Conservation (phyloP, 2,113 vertebrate species). For the Dryoscopus gambensis region DNA sequence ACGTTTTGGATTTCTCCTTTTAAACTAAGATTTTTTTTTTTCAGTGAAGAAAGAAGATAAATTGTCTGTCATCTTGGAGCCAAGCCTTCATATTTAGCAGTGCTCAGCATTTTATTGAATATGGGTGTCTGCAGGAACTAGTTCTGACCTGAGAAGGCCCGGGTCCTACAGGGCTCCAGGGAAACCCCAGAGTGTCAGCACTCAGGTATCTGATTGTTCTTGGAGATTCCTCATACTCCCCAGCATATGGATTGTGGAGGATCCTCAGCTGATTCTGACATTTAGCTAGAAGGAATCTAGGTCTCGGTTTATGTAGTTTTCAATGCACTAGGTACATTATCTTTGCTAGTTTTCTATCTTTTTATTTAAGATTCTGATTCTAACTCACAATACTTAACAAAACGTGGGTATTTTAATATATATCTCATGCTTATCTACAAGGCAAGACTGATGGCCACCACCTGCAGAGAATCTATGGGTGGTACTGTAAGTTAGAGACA, state of each 20-base stretch:
- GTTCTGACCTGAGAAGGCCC: background rate
- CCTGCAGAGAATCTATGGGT: background rate
- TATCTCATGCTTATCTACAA: background rate
- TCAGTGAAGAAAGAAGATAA: background rate
- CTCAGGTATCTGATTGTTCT: background rate
- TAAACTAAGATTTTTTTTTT: background rate
- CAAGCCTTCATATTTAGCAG: background rate
- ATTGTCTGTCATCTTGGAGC: background rate
- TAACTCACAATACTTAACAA: background rate
- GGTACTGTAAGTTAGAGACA: background rate
- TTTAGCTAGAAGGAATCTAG: background rate
- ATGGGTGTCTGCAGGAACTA: background rate
- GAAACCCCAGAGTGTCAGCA: background rate
- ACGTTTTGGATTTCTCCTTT: background rate
- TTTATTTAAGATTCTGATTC: background rate
- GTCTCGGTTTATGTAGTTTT: background rate
- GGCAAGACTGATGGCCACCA: background rate
- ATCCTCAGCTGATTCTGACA: background rate
- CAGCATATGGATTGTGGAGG: background rate
- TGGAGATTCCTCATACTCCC: background rate
- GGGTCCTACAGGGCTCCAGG: background rate
- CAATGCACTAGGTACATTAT: background rate
- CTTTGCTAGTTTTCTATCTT: background rate
- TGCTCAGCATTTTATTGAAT: background rate
- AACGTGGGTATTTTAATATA: background rate